Evolutionary conservation across 2,797 vertebrate genomes (phyloP), one percentile per base, ranked within the genome.

Genomic region (Platyrinchus mystaceus): DNA sequence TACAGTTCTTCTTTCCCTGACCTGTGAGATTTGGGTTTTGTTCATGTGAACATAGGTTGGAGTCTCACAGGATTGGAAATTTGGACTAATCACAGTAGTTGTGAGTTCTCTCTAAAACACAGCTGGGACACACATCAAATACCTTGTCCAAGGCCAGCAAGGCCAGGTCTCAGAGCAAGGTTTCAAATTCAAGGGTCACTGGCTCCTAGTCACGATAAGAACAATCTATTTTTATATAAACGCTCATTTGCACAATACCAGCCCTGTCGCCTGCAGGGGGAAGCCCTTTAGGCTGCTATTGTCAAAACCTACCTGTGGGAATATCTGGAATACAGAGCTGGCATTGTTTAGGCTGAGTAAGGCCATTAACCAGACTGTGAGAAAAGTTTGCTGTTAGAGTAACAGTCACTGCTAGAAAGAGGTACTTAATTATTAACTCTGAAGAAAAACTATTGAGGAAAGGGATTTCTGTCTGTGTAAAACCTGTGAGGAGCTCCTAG

Each of bases 351-450:
- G 71, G n/a, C 15, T 76, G 68, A 83, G 43, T n/a, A 82, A 88
- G 52, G 56, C 83, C 70, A 17, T 26, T 32, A 82, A 71, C 43
- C 37, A 39, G 69, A 34, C 67, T 83, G 68, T 43, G 87, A 95
- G 92, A 90, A 87, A 90, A 87, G 58, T 75, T 17, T 63, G 39
- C 36, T 50, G 53, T 39, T 60, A 84, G 37, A 73, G 14, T 26
- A 95, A 56, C 41, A 84, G 70, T 26, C 56, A 32, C 41, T 67
- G 83, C 49, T 81, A 73, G 47, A 63, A 87, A 77, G 59, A 75
- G 44, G 37, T 27, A 80, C 89, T 96, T 89, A 81, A 92, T 75
- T 23, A 96, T 90, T 94, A 94, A 78, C 80, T 85, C 47, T 32
- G 21, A 56, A 83, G 46, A 60, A 83, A 91, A 87, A 79, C 59